These are phyloP conservation scores for Calosoma granatense DNA, from an alignment of 1,140 invertebrate species.

Conservation along the genomic window DNA sequence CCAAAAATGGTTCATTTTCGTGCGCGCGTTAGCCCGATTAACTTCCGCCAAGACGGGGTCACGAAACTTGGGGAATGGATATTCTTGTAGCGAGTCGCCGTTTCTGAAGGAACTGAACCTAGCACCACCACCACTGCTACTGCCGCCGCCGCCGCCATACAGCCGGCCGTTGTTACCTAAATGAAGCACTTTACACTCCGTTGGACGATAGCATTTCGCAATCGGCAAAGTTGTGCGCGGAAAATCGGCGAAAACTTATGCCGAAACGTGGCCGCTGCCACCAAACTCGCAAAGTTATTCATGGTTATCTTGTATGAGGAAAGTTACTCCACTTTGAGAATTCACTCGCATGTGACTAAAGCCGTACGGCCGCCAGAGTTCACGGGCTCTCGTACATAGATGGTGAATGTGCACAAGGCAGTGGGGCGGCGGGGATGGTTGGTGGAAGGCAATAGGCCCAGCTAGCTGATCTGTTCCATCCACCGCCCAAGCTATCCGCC, in stretches of 20 bases:
- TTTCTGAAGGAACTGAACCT: too few relatives aligned
- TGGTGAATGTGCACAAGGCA: too few relatives aligned
- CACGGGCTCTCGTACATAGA: too few relatives aligned
- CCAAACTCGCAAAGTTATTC: slow-evolving; percentile 19
- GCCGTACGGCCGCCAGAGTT: too few relatives aligned
- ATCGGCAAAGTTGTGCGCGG: background rate
- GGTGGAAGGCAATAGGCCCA: background rate
- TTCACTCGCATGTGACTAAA: slow-evolving; percentile 24
- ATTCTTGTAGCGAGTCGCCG: too few relatives aligned
- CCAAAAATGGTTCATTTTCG: too few relatives aligned
- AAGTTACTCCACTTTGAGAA: slow-evolving; percentile 24
- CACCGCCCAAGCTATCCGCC: slow-evolving; percentile 16
- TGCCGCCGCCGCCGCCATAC: too few relatives aligned
- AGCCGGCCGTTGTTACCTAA: slow-evolving; percentile 4
- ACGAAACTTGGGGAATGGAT: background rate
- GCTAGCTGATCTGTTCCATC: background rate
- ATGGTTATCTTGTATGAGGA: slow-evolving; percentile 22
- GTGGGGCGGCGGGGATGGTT: slow-evolving; percentile 19
- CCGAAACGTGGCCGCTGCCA: slow-evolving; percentile 13
- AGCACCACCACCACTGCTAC: too few relatives aligned
- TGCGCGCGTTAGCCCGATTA: background rate
- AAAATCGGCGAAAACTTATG: slow-evolving; percentile 16
- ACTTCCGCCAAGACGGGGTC: background rate
- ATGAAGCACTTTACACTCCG: slow-evolving; percentile 8
- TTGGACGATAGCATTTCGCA: background rate